phyloP scores from a whole-genome alignment of 2,797 vertebrate genomes.

The Pseudopleuronectes americanus region DNA sequence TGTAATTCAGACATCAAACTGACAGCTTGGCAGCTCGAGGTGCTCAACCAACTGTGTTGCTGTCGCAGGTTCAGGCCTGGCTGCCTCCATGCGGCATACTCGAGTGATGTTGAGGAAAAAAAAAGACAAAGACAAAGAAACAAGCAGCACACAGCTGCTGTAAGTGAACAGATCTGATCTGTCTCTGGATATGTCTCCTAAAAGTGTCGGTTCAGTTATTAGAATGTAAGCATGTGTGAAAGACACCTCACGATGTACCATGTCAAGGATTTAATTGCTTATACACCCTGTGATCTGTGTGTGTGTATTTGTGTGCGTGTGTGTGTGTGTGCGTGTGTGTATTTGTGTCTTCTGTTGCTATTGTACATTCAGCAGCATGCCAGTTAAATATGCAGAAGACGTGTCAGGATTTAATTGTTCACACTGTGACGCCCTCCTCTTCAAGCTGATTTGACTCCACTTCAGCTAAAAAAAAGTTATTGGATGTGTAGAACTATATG shows the following conservation, averaged over 20 bases:
- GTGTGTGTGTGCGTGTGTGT: conserved; percentile 2
- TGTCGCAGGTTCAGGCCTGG: conserved; percentile 73
- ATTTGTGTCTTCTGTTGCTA: conserved; percentile 22
- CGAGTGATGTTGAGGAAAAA: conserved; percentile 8
- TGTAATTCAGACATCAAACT: conserved; percentile 76
- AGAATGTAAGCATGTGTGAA: conserved; percentile 63
- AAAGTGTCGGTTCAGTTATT: conserved; percentile 57
- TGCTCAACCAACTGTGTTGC: conserved; percentile 71
- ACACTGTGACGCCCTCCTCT: conserved; percentile 43
- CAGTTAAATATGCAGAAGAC: conserved; percentile 49
- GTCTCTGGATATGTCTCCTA: conserved; percentile 45
- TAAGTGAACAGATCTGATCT: conserved; percentile 46
- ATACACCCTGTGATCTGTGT: conserved; percentile 43
- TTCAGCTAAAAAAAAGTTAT: conserved; percentile 33
- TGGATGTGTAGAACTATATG: conserved; percentile 13
- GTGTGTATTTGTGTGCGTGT: not conserved
- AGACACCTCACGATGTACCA: conserved; percentile 57
- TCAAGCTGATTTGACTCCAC: conserved; percentile 53
- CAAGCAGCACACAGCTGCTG: conserved; percentile 12
- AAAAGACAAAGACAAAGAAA: not conserved
- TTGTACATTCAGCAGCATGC: conserved; percentile 39
- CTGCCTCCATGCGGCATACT: conserved; percentile 51
- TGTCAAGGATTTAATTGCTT: conserved; percentile 70
- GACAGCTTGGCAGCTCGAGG: conserved; percentile 67
- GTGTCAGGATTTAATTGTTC: conserved; percentile 58